Conservation (phyloP, 23 tunicate genomes). For the Phallusia fumigata region DNA sequence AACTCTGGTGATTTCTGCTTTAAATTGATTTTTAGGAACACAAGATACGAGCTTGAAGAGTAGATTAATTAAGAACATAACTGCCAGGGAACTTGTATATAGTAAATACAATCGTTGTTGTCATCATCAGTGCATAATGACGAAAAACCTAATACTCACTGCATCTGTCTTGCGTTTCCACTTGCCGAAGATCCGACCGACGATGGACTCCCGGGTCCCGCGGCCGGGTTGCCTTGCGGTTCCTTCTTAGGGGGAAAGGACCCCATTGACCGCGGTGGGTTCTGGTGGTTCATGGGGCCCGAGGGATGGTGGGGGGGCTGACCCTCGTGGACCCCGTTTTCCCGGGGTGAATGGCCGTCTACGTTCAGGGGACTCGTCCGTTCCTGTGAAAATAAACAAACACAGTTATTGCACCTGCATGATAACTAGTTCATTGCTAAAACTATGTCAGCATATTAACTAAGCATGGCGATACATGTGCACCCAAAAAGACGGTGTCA, state of each 20-base stretch:
- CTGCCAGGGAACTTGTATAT: no score
- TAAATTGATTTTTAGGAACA: no score
- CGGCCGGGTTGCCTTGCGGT: not conserved
- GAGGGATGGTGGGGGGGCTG: slow-evolving; percentile 2
- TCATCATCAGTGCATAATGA: no score
- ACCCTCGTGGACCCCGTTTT: slow-evolving; percentile 28
- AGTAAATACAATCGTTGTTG: no score
- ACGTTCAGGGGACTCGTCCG: slow-evolving; percentile 58
- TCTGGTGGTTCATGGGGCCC: slow-evolving; percentile 1
- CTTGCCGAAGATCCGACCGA: slow-evolving; percentile 75
- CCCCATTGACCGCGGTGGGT: slow-evolving; percentile 18
- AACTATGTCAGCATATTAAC: no score
- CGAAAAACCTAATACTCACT: slow-evolving; percentile 33
- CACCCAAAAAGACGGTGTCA: no score
- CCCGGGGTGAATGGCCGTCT: slow-evolving; percentile 53
- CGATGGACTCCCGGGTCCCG: slow-evolving; percentile 57
- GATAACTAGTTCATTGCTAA: no score
- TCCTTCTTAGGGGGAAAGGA: slow-evolving; percentile 27
- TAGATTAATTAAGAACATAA: no score
- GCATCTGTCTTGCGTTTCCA: slow-evolving; percentile 47
- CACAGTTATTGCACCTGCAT: not conserved
- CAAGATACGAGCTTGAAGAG: no score
- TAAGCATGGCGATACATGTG: no score
- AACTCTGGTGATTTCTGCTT: not conserved
- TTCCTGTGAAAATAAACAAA: slow-evolving; percentile 18